These are phyloP conservation scores for Elysia crispata DNA, from an alignment of 2,888 invertebrate genomes.

Conservation along the genomic window DNA sequence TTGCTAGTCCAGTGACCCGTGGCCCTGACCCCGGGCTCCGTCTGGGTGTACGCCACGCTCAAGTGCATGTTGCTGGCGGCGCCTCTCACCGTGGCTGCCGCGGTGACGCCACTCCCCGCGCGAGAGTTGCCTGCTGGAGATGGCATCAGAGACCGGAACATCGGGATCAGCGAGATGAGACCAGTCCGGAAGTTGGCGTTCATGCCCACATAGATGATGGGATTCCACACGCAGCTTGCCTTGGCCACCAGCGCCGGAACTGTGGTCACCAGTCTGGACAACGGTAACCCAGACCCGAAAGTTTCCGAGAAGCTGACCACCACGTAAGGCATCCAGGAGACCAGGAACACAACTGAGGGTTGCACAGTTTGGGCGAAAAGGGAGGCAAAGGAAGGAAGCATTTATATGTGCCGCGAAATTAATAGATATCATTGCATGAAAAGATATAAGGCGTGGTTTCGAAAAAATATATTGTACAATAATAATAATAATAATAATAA, in stretches of 20 bases:
- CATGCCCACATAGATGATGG: conserved; percentile 68
- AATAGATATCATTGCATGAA: background rate
- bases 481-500: too few relatives aligned
- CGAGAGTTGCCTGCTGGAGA: too few relatives aligned
- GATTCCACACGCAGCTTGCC: conserved; percentile 65
- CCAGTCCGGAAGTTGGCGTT: conserved; percentile 65
- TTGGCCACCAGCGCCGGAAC: conserved; percentile 67
- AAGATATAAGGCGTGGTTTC: too few relatives aligned
- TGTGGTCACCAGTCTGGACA: conserved; percentile 57
- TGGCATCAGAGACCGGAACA: background rate
- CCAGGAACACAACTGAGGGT: conserved; percentile 58
- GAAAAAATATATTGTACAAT: background rate
- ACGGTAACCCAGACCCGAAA: conserved; percentile 55
- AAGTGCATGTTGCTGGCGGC: too few relatives aligned
- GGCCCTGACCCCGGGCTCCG: too few relatives aligned
- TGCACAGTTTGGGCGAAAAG: too few relatives aligned
- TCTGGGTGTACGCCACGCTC: too few relatives aligned
- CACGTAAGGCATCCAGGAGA: conserved; percentile 69
- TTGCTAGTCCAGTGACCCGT: too few relatives aligned
- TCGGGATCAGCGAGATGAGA: conserved; percentile 55
- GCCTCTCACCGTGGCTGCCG: too few relatives aligned
- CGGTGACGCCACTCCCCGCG: too few relatives aligned
- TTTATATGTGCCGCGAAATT: too few relatives aligned
- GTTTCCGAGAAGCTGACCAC: conserved; percentile 63
- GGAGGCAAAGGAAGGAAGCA: too few relatives aligned